Evolutionary conservation across 2,113 vertebrate genomes (phyloP).

Genomic region (Genyomyrus donnyi): DNA sequence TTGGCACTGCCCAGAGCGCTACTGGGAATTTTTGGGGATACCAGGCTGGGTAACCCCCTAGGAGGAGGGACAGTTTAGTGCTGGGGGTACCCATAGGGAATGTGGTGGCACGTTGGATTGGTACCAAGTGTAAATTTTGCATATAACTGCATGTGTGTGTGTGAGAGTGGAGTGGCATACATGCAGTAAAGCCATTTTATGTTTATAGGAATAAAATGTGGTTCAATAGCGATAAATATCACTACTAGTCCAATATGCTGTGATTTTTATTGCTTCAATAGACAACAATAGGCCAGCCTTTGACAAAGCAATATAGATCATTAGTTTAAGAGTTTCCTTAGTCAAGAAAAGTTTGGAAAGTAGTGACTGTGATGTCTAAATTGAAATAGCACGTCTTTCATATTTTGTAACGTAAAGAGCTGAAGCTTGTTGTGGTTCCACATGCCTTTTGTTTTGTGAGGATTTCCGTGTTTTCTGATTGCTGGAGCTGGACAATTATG

Average conservation of each 20-base stretch:
- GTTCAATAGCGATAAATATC: too few relatives aligned
- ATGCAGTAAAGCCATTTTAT: too few relatives aligned
- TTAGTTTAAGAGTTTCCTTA: neutral
- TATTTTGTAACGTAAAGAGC: neutral
- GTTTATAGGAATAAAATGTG: too few relatives aligned
- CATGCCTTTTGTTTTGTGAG: neutral
- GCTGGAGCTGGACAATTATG: conserved; percentile 12
- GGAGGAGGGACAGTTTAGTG: neutral
- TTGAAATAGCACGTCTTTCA: neutral
- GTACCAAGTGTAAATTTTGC: neutral
- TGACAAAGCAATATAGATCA: neutral
- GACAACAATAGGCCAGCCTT: neutral
- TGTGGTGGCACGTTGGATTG: neutral
- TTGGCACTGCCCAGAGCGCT: neutral
- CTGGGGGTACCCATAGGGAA: neutral
- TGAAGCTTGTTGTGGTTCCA: neutral
- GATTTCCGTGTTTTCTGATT: conserved; percentile 11
- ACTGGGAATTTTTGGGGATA: neutral
- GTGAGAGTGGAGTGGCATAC: too few relatives aligned
- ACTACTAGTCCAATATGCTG: too few relatives aligned
- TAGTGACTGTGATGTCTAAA: neutral
- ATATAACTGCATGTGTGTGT: too few relatives aligned
- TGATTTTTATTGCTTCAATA: neutral
- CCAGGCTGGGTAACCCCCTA: neutral
- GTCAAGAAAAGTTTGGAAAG: neutral